A percentile compares a stretch with the other conserved stretches of the same genome.
Conservation (phyloP, 1,140 invertebrate species). For the Agraylea sexmaculata region DNA sequence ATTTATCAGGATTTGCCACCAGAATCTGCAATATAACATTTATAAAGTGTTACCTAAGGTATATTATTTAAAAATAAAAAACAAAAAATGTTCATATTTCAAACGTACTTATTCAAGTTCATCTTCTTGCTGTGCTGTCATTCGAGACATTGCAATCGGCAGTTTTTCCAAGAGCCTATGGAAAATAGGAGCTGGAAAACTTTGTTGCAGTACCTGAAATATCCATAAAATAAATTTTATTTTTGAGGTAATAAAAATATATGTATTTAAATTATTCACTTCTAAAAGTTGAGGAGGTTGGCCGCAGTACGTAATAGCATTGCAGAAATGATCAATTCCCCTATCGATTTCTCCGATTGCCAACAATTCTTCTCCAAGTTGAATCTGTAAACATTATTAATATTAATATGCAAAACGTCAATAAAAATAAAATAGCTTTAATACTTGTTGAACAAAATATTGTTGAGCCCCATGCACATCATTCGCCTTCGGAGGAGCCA, state of each 20-base stretch:
- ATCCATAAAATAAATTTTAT: neutral
- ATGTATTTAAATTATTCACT: slow-evolving; percentile 29
- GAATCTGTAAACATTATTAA: slow-evolving; percentile 43
- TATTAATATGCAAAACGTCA: slow-evolving; percentile 10
- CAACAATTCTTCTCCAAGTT: slow-evolving; percentile 83
- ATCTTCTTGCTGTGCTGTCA: slow-evolving; percentile 13
- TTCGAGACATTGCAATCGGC: slow-evolving; percentile 33
- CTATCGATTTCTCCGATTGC: slow-evolving; percentile 73
- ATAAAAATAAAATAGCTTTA: neutral
- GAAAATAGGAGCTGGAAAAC: slow-evolving; percentile 85
- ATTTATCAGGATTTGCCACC: too few species aligned
- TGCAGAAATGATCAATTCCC: slow-evolving; percentile 87
- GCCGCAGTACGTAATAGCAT: slow-evolving; percentile 91
- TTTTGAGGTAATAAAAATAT: neutral
- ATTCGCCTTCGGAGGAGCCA: too few species aligned
- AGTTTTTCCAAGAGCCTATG: slow-evolving; percentile 73
- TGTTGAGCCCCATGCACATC: too few species aligned
- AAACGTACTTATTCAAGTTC: slow-evolving; percentile 21
- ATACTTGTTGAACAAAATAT: too few species aligned
- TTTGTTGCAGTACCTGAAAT: slow-evolving; percentile 71
- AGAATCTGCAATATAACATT: too few species aligned
- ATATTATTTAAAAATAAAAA: too few species aligned
- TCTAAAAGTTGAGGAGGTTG: slow-evolving; percentile 86
- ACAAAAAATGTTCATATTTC: too few species aligned
- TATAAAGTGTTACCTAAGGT: too few species aligned